phyloP scores from a whole-genome alignment of 2,113 vertebrate genomes.

The Perognathus longimembris region DNA sequence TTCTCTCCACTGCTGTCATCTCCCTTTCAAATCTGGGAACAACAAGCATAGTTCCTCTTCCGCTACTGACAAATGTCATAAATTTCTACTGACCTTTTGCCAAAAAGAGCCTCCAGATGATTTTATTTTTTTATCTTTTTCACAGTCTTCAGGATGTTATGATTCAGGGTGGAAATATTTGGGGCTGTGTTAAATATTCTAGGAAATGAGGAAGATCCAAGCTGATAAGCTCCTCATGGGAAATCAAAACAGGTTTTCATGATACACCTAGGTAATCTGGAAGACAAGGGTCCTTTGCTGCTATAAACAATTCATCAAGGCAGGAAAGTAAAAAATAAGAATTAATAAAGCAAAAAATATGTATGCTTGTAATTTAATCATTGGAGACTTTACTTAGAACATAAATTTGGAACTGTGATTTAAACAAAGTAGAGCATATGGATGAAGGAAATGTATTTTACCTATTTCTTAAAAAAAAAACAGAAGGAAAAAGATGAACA shows the following conservation, averaged over 20 bases:
- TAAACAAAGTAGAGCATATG: slow-evolving; percentile 15
- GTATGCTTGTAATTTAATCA: background rate
- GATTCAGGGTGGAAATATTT: slow-evolving; percentile 70
- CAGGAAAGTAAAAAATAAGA: background rate
- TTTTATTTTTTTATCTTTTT: slow-evolving; percentile 71
- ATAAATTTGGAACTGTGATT: slow-evolving; percentile 24
- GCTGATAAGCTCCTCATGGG: background rate
- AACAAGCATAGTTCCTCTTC: slow-evolving; percentile 58
- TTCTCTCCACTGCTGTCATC: slow-evolving; percentile 63
- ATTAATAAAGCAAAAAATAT: background rate
- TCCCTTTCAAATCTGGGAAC: slow-evolving; percentile 64
- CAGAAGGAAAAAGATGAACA: background rate
- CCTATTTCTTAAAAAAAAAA: background rate
- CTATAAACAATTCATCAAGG: background rate
- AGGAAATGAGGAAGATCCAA: background rate
- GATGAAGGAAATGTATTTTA: background rate
- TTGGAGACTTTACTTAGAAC: background rate
- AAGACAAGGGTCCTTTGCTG: background rate
- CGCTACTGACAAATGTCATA: slow-evolving; percentile 68
- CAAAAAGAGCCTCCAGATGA: slow-evolving; percentile 57
- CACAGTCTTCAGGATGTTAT: slow-evolving; percentile 40
- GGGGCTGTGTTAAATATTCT: background rate
- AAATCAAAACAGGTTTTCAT: background rate
- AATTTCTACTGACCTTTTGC: slow-evolving; percentile 72
- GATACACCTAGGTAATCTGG: background rate